Evolutionary conservation across 1,140 invertebrate genomes (phyloP).

Genomic region (Drosophila kikkawai): DNA sequence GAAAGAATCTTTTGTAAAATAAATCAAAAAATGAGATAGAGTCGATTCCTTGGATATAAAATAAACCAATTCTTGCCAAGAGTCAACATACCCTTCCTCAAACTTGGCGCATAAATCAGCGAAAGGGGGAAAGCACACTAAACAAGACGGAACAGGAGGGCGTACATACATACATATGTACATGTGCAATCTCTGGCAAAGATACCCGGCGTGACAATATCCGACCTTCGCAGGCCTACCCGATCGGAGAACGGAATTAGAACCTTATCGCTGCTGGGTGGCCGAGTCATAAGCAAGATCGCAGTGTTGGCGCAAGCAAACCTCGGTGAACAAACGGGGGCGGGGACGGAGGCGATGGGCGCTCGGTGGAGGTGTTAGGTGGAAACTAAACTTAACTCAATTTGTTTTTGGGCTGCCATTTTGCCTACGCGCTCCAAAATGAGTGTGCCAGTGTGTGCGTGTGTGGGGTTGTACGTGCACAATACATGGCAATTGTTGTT

Average conservation of each 20-base stretch:
- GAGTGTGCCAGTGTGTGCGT: constrained; percentile 32
- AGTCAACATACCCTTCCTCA: background rate
- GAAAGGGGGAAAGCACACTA: constrained; percentile 29
- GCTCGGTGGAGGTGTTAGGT: constrained; percentile 19
- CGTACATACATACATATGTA: background rate
- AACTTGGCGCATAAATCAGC: constrained; percentile 4
- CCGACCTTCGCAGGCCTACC: constrained; percentile 39
- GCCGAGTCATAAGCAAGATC: constrained; percentile 28
- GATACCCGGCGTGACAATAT: constrained; percentile 15
- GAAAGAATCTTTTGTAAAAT: background rate
- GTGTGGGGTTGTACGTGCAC: constrained; percentile 31
- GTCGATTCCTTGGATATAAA: background rate
- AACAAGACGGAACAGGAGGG: constrained; percentile 4
- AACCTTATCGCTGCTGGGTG: constrained; percentile 44
- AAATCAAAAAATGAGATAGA: background rate
- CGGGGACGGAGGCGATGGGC: background rate
- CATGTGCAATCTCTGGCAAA: constrained; percentile 37
- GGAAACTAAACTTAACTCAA: constrained; percentile 50
- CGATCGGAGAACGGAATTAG: constrained; percentile 28
- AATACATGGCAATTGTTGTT: constrained; percentile 75
- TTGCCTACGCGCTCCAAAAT: constrained; percentile 71
- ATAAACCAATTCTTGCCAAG: background rate
- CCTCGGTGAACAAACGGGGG: constrained; percentile 1
- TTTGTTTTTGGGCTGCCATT: constrained; percentile 65
- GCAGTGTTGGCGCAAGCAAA: constrained; percentile 9